Evolutionary conservation across 1,140 invertebrate genomes (phyloP), one percentile per base, ranked within the genome.

Genomic region (Cydia fagiglandana): DNA sequence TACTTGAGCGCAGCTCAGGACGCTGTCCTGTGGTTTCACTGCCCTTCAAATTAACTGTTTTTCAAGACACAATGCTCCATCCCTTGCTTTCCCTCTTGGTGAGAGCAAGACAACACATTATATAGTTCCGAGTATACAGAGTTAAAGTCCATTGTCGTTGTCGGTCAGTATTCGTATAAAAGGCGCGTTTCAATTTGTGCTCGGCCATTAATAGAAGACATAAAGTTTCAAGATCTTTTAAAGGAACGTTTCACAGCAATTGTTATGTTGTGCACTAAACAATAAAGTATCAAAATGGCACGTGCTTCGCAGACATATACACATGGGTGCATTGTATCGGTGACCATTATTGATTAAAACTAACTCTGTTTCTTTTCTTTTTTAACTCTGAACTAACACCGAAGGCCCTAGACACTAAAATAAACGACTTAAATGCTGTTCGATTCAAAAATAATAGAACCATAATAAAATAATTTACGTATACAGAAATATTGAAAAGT

Each of bases 1-100:
- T 41, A 41, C 38, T 41, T 41, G 9, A 41, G 6, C 6, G 34
- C 38, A 41, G 34, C 38, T 41, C 38, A 9, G 38, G 38, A 41
- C 9, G 7, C 38, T 41, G 38, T 41, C 38, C 7, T 41, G 56
- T 61, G 56, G 56, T 24, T 61, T 61, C 20, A 61, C 20, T 61
- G 56, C 7, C 56, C 56, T 61, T 61, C 17, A 61, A 61, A 61
- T 61, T 61, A 61, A 61, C 56, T 12, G 56, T 61, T 61, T 61
- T 24, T 12, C 17, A 61, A 61, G 56, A 24, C 56, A 61, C 17
- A 13, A 61, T 61, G 56, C 56, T 24, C 10, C 9, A 61, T 61
- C 56, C 20, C 9, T 4, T 10, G 20, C 20, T 61, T 61, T 12
- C 17, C 20, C 10, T 24, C 10, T 61, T 24, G 3, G 7, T 24